These are phyloP conservation scores for Rosalia funebris DNA, from an alignment of 2,888 invertebrate genomes.

Conservation along the genomic window DNA sequence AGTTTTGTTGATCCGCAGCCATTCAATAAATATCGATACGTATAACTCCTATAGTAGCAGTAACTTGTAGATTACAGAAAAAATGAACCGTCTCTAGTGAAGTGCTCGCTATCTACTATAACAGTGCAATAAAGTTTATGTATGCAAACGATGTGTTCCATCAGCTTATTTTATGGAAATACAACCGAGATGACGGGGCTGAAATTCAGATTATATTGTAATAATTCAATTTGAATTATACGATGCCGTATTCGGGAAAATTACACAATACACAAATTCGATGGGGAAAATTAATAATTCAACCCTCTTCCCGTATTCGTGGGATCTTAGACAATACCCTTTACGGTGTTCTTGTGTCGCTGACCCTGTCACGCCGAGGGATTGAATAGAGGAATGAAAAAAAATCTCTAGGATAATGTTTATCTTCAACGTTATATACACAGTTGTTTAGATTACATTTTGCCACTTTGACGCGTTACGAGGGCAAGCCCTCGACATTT, in stretches of 20 bases:
- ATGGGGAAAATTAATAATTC: constrained; percentile 20
- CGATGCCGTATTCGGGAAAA: constrained; percentile 4
- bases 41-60: no score
- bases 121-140: not conserved
- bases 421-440: not conserved
- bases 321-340: constrained; percentile 12
- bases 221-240: constrained; percentile 17
- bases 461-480: not conserved
- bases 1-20: no score
- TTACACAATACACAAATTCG: constrained; percentile 16
- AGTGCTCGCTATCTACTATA: not conserved
- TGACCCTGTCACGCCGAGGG: constrained; percentile 6
- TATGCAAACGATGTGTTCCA: not conserved
- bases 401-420: constrained; percentile 7
- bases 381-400: constrained; percentile 7
- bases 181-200: not conserved
- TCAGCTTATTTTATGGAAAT: constrained; percentile 8
- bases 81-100: no score
- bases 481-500: no score
- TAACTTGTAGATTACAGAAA: no score
- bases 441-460: not conserved
- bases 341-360: constrained; percentile 1
- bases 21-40: no score
- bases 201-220: constrained; percentile 14
- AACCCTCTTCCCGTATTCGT: not conserved